A percentile compares a stretch with the other conserved stretches of the same genome.
Evolutionary conservation across 2,888 invertebrate genomes (phyloP).

Genomic region (Augochlorella aurata): DNA sequence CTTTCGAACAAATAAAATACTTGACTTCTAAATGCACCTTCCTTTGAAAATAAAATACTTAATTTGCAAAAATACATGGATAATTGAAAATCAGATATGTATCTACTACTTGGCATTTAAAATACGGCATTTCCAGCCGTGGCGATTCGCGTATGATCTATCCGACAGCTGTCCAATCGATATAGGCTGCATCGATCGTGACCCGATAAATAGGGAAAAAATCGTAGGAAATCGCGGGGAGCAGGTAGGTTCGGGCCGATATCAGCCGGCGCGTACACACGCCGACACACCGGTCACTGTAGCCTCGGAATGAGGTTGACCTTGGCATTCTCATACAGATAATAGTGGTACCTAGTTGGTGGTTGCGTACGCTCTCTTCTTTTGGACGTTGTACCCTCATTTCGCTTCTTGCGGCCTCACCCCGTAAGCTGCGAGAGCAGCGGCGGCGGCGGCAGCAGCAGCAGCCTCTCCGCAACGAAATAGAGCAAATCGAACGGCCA

Average conservation of each 20-base stretch:
- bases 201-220: background rate
- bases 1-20: too few species aligned
- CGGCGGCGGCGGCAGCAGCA: background rate
- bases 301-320: constrained; percentile 76
- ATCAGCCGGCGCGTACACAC: constrained; percentile 48
- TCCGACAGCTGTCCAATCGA: background rate
- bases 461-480: constrained; percentile 44
- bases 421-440: constrained; percentile 17
- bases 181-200: background rate
- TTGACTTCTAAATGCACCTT: too few species aligned
- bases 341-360: constrained; percentile 66
- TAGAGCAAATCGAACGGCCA: constrained; percentile 48
- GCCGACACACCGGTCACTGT: constrained; percentile 53
- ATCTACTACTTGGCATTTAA: too few species aligned
- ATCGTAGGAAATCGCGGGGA: background rate
- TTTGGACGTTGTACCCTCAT: constrained; percentile 63
- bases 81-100: too few species aligned
- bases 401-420: constrained; percentile 58
- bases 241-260: constrained; percentile 39
- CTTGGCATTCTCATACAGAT: constrained; percentile 77
- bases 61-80: too few species aligned
- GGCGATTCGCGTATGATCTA: background rate
- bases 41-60: too few species aligned
- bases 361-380: constrained; percentile 54
- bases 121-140: constrained; percentile 1